Conservation (phyloP, 2,113 vertebrate genomes). For the Abramis brama region DNA sequence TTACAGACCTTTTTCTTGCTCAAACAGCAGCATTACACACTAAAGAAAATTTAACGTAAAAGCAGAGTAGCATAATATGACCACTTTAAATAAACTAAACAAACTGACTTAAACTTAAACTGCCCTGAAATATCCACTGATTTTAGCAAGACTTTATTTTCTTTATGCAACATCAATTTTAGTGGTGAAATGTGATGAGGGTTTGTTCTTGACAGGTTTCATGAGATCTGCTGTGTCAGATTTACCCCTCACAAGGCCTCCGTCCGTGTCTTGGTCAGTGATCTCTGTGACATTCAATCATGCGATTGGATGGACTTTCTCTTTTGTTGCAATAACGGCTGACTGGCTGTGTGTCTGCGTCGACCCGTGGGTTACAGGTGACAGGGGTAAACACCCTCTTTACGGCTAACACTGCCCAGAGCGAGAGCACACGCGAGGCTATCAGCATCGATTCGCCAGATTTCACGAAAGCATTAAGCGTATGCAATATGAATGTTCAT, state of each 20-base stretch:
- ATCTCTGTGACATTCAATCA: conserved; percentile 65
- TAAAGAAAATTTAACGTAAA: too few relatives aligned
- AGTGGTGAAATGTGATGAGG: neutral
- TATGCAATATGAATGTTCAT: neutral
- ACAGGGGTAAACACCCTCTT: conserved; percentile 38
- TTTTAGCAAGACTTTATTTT: neutral
- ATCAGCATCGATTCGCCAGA: neutral
- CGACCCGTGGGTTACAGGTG: conserved; percentile 57
- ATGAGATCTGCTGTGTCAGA: neutral
- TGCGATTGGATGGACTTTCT: conserved; percentile 56
- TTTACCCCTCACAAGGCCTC: conserved; percentile 35
- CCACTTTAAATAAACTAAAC: too few relatives aligned
- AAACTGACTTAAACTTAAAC: neutral
- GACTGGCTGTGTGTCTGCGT: conserved; percentile 46
- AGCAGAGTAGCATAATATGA: too few relatives aligned
- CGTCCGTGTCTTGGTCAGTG: conserved; percentile 41
- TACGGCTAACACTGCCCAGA: neutral
- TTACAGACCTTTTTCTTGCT: too few relatives aligned
- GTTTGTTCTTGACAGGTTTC: neutral
- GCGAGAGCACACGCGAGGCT: neutral
- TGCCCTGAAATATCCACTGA: neutral
- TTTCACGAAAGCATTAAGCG: neutral
- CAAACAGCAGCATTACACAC: too few relatives aligned
- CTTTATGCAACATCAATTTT: neutral
- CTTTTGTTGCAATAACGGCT: conserved; percentile 54